Evolutionary conservation across 2,888 invertebrate species (phyloP).

Genomic region (Bellardia bayeri): DNA sequence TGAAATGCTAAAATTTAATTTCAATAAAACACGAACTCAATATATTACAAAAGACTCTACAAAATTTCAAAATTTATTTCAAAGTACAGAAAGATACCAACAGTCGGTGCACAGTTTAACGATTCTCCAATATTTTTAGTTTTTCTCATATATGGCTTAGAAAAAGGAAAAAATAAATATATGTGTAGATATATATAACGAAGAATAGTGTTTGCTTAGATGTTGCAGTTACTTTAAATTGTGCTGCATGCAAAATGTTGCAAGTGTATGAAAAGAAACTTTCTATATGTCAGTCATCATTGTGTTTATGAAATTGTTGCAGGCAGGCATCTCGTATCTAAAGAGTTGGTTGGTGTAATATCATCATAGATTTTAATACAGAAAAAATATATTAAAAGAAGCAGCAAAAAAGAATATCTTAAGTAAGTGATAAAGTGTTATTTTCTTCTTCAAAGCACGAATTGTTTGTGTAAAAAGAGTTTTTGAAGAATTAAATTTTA

Average conservation of each 20-base stretch:
- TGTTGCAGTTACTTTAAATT: background rate
- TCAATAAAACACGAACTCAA: no score
- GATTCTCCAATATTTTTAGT: no score
- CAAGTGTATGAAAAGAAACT: conserved; percentile 1
- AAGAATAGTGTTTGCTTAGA: background rate
- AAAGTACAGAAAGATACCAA: no score
- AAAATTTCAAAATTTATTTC: no score
- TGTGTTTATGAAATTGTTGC: conserved; percentile 12
- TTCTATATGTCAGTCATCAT: conserved; percentile 14
- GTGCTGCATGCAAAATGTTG: conserved; percentile 22
- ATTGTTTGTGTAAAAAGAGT: background rate
- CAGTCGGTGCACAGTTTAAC: no score
- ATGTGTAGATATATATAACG: background rate
- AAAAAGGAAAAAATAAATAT: background rate
- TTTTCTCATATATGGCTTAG: background rate
- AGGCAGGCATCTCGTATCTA: background rate
- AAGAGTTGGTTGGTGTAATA: conserved; percentile 18
- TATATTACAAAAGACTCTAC: no score
- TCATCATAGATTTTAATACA: conserved; percentile 33
- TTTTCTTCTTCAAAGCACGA: background rate
- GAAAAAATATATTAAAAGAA: background rate
- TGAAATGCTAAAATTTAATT: no score
- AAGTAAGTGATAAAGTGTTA: conserved; percentile 47
- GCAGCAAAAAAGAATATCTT: background rate
- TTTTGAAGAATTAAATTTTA: background rate